These are phyloP conservation scores for Tylochromis polylepis DNA, from an alignment of 2,113 vertebrate genomes.

Conservation along the genomic window DNA sequence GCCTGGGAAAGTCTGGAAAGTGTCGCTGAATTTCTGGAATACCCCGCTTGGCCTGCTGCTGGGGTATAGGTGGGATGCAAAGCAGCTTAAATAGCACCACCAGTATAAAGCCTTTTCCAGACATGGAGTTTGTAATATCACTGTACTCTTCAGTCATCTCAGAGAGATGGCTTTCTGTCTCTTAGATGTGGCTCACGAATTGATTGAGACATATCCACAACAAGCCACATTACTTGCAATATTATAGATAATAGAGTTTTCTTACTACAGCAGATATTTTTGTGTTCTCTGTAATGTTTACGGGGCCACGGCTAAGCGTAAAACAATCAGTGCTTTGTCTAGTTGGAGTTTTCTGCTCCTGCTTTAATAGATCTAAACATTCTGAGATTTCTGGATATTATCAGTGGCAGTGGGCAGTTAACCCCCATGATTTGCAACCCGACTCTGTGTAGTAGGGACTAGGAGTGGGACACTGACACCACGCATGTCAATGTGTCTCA, in stretches of 20 bases:
- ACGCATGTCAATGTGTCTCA: background rate
- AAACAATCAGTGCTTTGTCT: background rate
- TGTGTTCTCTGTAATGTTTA: background rate
- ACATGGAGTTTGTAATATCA: background rate
- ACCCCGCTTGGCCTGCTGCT: background rate
- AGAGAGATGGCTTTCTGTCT: background rate
- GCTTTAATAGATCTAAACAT: background rate
- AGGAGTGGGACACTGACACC: background rate
- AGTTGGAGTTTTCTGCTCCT: background rate
- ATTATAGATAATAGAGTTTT: background rate
- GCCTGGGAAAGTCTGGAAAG: background rate
- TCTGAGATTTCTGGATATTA: background rate
- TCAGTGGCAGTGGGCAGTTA: background rate
- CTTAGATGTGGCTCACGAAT: background rate
- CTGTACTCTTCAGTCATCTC: background rate
- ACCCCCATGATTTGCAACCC: background rate
- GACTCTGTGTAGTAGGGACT: background rate
- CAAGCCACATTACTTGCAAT: accelerated
- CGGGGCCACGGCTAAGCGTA: background rate
- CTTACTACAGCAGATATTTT: background rate
- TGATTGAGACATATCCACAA: background rate
- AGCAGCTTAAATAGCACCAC: background rate
- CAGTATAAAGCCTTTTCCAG: background rate
- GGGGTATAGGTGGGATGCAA: background rate
- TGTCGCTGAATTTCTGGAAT: background rate